Evolutionary conservation across 2,888 invertebrate species (phyloP).

Genomic region (Trissolcus brochymenae): DNA sequence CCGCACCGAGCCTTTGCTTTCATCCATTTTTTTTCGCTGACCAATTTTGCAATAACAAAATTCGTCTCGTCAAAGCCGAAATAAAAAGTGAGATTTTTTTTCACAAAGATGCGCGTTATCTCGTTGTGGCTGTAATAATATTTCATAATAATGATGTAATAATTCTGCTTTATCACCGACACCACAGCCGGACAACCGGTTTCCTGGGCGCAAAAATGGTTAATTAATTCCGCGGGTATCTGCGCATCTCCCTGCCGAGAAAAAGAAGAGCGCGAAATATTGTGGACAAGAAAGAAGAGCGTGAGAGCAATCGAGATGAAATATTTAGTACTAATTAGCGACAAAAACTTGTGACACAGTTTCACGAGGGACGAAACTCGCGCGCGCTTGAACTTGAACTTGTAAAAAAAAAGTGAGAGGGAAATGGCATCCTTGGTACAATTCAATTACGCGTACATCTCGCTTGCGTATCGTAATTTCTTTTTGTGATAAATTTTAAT

Average conservation of each 20-base stretch:
- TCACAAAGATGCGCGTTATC: neutral
- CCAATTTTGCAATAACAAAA: no score
- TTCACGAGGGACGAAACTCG: neutral
- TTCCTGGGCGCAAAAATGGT: constrained; percentile 25
- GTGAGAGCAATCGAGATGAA: neutral
- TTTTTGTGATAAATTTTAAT: constrained; percentile 20
- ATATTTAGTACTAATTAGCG: constrained; percentile 2
- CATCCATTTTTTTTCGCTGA: no score
- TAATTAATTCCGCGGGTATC: constrained; percentile 28
- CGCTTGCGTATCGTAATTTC: constrained; percentile 12
- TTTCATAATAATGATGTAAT: constrained; percentile 49
- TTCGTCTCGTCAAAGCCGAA: neutral
- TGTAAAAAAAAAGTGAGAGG: constrained; percentile 19
- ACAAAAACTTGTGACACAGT: constrained; percentile 11
- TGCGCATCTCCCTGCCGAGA: neutral
- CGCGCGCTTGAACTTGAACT: constrained; percentile 45
- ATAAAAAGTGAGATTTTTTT: neutral
- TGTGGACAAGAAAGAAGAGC: neutral
- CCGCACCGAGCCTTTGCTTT: no score
- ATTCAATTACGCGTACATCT: constrained; percentile 15
- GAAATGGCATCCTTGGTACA: constrained; percentile 10
- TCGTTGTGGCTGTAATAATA: constrained; percentile 12
- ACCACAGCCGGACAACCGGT: constrained; percentile 27
- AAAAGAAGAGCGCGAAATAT: neutral
- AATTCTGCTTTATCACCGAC: constrained; percentile 37